Base-by-base conservation (phyloP, 2,113 vertebrate species). In the Greenwoodochromis staneri region DNA sequence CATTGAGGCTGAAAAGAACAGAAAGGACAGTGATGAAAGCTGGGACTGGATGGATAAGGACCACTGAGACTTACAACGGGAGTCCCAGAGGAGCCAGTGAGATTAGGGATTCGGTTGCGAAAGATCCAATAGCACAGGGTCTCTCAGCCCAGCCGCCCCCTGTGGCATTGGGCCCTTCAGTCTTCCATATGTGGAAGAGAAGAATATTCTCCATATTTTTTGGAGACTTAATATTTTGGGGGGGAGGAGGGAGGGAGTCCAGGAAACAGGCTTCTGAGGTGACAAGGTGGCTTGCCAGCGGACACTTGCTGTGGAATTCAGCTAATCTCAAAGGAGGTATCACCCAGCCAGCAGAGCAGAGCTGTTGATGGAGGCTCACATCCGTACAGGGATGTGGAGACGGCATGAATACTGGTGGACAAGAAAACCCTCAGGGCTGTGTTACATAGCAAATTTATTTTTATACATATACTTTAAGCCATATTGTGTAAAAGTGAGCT, bases 111-210 rank as follows among this genome's bases (percentile, higher is more conserved):
- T 93, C 89, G 94, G 93, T 92, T 89, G 1, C 73, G 85, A 89
- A 91, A 85, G 94, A 95, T 93, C 94, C 95, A 94, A 93, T 98
- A 96, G 98, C 93, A 95, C 94, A 90, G 88, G 95, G 96, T 82
- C 2, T 34, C 73, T 88, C 89, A 94, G 90, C 93, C 92, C 91
- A 21, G 95, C 95, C 88, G 92, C 96, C 96, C 96, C 96, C 94
- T 93, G 94, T 94, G 94, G 93, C 96, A 97, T 96, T 95, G 92
- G 94, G 83, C 96, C 97, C 96, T 97, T 96, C 82, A 97, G 97
- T 98, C 98, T 99, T 99, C 97, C 98, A 99, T 99, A 99, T 99
- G 98, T 99, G 98, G 99, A 99, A 99, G 98, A 99, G 97, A 87
- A 96, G 95, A 98, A 97, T 97, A 97, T 98, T 98, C 98, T 99